Evolutionary conservation across 2,888 invertebrate species (phyloP).

Genomic region (Sminthurides aquaticus): DNA sequence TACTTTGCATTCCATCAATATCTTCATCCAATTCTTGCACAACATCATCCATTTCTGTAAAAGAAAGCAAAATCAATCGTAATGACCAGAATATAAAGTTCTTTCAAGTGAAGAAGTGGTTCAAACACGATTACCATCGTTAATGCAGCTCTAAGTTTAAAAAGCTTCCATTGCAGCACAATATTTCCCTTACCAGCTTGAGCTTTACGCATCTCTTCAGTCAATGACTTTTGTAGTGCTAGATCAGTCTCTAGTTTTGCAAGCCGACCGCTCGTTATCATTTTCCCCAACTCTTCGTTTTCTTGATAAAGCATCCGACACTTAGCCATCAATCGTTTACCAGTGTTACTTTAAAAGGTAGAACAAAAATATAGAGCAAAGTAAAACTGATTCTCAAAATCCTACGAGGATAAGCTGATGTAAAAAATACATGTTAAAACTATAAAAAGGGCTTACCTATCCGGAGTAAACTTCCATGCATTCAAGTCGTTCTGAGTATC

Average conservation of each 20-base stretch:
- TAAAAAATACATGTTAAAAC: no score
- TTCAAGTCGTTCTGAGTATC: conserved; percentile 95
- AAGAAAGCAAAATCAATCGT: conserved; percentile 6
- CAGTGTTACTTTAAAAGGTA: conserved; percentile 66
- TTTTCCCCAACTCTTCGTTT: conserved; percentile 92
- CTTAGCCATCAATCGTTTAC: conserved; percentile 95
- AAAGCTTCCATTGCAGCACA: not conserved
- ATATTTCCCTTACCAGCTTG: conserved; percentile 85
- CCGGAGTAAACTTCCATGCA: conserved; percentile 99
- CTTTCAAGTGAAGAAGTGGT: no score
- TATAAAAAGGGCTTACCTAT: conserved; percentile 68
- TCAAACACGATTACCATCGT: no score
- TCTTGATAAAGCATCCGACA: conserved; percentile 90
- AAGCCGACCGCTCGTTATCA: conserved; percentile 87
- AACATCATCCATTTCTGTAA: conserved; percentile 83
- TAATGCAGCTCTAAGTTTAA: no score
- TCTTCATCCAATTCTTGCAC: conserved; percentile 93
- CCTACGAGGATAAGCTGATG: not conserved
- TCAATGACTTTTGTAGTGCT: conserved; percentile 87
- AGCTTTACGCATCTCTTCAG: conserved; percentile 91
- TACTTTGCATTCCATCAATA: conserved; percentile 97
- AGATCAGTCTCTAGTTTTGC: conserved; percentile 93
- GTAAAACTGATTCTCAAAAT: not conserved
- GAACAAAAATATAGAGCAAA: conserved; percentile 2
- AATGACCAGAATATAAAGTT: no score